Percentiles rank a stretch among this genome's conserved stretches.
phyloP scores from a whole-genome alignment of 2,113 vertebrate species.

The Pica pica region DNA sequence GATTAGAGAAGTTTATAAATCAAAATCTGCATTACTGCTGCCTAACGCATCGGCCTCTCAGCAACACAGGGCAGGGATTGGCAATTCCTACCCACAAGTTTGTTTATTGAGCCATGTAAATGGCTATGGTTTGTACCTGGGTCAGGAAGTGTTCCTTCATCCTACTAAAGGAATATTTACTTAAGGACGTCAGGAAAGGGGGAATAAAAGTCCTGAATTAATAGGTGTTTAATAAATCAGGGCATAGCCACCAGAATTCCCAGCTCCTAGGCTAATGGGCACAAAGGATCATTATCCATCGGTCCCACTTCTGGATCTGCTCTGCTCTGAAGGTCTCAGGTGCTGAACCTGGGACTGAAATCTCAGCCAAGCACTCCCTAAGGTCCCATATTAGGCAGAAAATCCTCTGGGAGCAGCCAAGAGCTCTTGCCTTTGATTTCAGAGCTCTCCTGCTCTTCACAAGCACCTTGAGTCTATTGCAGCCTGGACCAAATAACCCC shows the following conservation, averaged over 20 bases:
- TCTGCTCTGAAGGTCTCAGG: neutral
- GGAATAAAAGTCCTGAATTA: neutral
- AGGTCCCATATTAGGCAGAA: neutral
- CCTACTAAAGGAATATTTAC: slow-evolving; percentile 20
- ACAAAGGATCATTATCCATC: accelerated
- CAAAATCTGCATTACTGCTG: slow-evolving; percentile 29
- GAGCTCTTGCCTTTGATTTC: slow-evolving; percentile 23
- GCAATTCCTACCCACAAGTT: slow-evolving; percentile 11
- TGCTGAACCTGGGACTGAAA: neutral
- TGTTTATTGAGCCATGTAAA: slow-evolving; percentile 40
- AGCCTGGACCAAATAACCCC: slow-evolving; percentile 50
- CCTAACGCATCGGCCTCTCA: neutral
- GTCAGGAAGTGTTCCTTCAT: slow-evolving; percentile 9
- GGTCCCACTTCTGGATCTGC: neutral
- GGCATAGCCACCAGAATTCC: neutral
- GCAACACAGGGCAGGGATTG: neutral
- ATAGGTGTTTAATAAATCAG: slow-evolving; percentile 1
- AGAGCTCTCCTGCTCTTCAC: slow-evolving; percentile 46
- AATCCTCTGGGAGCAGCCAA: neutral
- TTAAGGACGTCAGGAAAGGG: slow-evolving; percentile 1
- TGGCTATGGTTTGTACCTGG: slow-evolving; percentile 25
- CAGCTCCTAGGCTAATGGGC: neutral
- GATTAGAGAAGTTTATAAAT: slow-evolving; percentile 49
- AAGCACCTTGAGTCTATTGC: slow-evolving; percentile 44
- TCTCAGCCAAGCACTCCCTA: neutral